Evolutionary conservation across 2,888 invertebrate species (phyloP).

Genomic region (Orthonevra nobilis): DNA sequence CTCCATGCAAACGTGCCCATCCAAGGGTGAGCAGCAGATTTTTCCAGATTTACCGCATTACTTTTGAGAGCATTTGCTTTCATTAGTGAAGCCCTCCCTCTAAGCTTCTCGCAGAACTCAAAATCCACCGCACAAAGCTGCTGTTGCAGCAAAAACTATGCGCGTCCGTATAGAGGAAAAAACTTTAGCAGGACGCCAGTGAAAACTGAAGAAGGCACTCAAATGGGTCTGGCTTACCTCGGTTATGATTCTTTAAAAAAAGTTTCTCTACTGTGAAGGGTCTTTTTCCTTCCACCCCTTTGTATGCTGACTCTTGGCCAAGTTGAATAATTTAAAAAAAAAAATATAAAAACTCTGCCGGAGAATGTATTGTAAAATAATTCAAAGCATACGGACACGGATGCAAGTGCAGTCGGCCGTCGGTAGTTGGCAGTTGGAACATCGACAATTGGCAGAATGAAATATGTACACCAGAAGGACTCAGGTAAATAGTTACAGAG

Average conservation of each 20-base stretch:
- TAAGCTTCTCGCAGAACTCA: conserved; percentile 6
- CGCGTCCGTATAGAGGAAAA: conserved; percentile 4
- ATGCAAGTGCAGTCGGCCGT: too few species aligned
- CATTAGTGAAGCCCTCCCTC: conserved; percentile 42
- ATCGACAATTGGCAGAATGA: conserved; percentile 62
- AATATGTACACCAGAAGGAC: conserved; percentile 30
- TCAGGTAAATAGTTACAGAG: conserved; percentile 31
- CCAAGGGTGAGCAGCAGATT: conserved; percentile 9
- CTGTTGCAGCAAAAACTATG: too few species aligned
- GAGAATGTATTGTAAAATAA: conserved; percentile 27
- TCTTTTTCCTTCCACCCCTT: not conserved
- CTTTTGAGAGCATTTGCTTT: conserved; percentile 53
- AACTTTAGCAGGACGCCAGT: conserved; percentile 9
- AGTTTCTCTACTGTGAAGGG: conserved; percentile 17
- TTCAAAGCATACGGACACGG: conserved; percentile 39
- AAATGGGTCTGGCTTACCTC: conserved; percentile 21
- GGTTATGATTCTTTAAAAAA: conserved; percentile 49
- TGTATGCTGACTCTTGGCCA: conserved; percentile 44
- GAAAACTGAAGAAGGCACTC: conserved; percentile 1
- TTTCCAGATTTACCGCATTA: conserved; percentile 6
- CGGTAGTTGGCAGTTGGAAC: too few species aligned
- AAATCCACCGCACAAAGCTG: not conserved
- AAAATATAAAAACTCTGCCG: conserved; percentile 3
- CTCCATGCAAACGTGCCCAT: not conserved
- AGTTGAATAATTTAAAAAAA: conserved; percentile 10